Percentiles rank a stretch among this genome's conserved stretches.
Conservation (phyloP, 2,797 vertebrate genomes). For the Lepidocolaptes lacrymiger region DNA sequence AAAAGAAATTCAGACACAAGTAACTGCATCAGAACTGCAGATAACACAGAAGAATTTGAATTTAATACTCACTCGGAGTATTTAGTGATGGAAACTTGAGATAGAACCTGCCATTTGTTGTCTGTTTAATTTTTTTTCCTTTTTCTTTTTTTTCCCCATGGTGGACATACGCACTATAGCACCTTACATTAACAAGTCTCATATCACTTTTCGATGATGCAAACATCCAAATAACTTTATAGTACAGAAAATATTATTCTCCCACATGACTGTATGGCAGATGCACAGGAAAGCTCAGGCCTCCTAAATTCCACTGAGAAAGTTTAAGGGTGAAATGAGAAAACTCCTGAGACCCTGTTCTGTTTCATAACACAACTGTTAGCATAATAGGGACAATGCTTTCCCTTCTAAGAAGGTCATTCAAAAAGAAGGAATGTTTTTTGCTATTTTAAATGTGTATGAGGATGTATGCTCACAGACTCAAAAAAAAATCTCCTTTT, state of each 20-base stretch:
- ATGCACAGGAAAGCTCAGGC: neutral
- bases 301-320: neutral
- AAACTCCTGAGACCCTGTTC: neutral
- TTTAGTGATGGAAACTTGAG: neutral
- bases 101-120: neutral
- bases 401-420: neutral
- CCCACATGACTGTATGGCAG: neutral
- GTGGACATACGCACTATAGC: neutral
- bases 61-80: neutral
- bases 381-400: neutral
- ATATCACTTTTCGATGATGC: neutral
- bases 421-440: neutral
- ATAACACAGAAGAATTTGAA: neutral
- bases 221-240: neutral
- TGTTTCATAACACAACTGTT: neutral
- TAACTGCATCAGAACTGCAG: neutral
- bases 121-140: rapidly evolving
- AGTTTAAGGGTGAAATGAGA: neutral
- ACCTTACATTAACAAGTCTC: neutral
- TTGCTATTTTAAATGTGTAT: neutral
- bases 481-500: neutral
- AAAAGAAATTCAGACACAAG: neutral
- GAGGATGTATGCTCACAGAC: neutral
- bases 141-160: rapidly evolving
- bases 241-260: neutral